These are phyloP conservation scores for Sicus ferrugineus DNA, from an alignment of 2,888 invertebrate genomes.

Conservation along the genomic window DNA sequence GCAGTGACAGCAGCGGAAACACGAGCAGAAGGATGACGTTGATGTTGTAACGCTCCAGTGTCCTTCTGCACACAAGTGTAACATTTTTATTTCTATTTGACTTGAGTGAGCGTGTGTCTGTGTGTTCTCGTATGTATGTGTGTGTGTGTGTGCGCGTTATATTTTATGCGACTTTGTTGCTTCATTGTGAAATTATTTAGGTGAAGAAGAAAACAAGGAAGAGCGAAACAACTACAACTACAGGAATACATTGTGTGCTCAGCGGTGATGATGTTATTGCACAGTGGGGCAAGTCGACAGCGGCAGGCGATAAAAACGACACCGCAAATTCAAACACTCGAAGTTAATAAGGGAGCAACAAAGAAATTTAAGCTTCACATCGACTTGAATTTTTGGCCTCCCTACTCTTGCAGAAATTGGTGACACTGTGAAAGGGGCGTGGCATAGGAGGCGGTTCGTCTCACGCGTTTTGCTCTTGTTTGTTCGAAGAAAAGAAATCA, in stretches of 20 bases:
- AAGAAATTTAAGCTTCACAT: no score
- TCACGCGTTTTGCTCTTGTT: no score
- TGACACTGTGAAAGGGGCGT: no score
- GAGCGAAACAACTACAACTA: background rate
- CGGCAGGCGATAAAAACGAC: background rate
- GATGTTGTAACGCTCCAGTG: constrained; percentile 64
- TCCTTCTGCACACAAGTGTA: constrained; percentile 39
- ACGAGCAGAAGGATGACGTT: constrained; percentile 64
- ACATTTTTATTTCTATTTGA: background rate
- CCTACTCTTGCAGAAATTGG: no score
- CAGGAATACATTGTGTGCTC: constrained; percentile 25
- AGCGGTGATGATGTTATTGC: constrained; percentile 13
- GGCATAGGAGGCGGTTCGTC: no score
- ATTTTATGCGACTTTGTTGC: constrained; percentile 54
- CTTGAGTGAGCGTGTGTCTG: no score
- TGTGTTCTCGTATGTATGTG: background rate
- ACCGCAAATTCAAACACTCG: no score
- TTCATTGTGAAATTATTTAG: constrained; percentile 53
- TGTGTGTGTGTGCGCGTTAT: constrained; percentile 35
- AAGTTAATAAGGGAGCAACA: no score
- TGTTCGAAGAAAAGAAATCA: no score
- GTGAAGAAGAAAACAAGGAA: constrained; percentile 34
- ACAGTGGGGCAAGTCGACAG: constrained; percentile 23
- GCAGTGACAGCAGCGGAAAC: constrained; percentile 60
- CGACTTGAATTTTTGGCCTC: no score